A percentile compares a stretch with the other conserved stretches of the same genome.
These are phyloP conservation scores for Eulemur rufifrons DNA, from an alignment of 2,113 vertebrate genomes.

Conservation along the genomic window DNA sequence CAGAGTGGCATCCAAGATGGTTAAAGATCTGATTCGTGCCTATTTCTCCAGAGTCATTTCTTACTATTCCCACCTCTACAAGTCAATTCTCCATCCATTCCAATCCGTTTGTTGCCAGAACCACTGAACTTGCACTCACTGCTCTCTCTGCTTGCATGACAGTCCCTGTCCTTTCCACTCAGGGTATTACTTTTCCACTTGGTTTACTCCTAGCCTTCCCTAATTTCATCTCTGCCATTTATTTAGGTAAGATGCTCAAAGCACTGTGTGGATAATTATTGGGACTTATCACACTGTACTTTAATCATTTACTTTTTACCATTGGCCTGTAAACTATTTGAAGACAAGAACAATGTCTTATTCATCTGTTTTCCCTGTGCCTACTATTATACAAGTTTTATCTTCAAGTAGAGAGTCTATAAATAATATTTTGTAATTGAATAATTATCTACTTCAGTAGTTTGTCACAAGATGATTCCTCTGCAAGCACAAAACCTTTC, in stretches of 20 bases:
- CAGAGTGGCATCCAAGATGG: neutral
- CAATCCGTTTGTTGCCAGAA: neutral
- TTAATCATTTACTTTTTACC: neutral
- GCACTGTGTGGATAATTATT: neutral
- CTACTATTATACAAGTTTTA: neutral
- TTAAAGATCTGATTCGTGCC: neutral
- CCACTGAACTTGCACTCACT: neutral
- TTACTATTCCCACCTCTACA: neutral
- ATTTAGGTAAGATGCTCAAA: neutral
- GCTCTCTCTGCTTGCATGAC: neutral
- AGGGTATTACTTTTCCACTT: neutral
- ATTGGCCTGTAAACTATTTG: neutral
- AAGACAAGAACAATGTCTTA: neutral
- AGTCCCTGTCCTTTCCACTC: neutral
- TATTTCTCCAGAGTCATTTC: neutral
- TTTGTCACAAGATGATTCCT: conserved; percentile 1
- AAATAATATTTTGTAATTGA: neutral
- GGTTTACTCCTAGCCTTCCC: neutral
- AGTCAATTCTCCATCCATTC: neutral
- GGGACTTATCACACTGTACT: neutral
- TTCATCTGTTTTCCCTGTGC: neutral
- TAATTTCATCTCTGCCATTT: neutral
- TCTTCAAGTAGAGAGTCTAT: neutral
- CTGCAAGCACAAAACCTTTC: neutral
- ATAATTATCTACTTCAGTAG: neutral